Evolutionary conservation across 2,888 invertebrate species (phyloP), one percentile per base, ranked within the genome.

Genomic region (Acrobasis repandana): DNA sequence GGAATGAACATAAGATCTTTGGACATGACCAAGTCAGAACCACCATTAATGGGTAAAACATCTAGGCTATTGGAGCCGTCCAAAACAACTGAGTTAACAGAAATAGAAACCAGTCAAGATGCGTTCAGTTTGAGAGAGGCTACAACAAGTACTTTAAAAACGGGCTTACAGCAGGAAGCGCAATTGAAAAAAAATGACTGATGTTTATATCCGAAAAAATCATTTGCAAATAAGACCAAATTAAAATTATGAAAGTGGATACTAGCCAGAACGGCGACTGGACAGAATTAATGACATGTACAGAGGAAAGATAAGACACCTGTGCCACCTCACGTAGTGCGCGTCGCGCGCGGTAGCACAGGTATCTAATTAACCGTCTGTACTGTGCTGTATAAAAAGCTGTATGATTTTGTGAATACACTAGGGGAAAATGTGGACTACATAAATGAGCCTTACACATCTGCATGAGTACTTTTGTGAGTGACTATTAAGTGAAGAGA

Each of bases 131-230:
- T 54, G 18, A 54, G 20, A 36, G 54, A 54, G 15, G 36, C 36
- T 10, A 15, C 38, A 14, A 38, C 38, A 16, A 54, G 18, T 38
- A 54, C 54, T 14, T 10, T 15, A 16, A 14, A 38, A 4, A 16
- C 33, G 2, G 16, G 16, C 6, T 14, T 4, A 36, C 10, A 16
- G 10, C 1, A 2, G 11, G 10, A 9, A 14, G 16, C 36, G 16
- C 52, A 36, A 6, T 18, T 1, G 11, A 54, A 54, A 38, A 52
- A 52, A 52, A 18, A 43, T 14, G 54, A 43, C 54, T 54, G 54
- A 54, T 18, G 10, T 43, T 10, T 14, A 38, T 43, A 6, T 54
- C 14, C 8, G 43, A 54, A 18, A 18, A 20, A 38, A 9, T 9
- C n/a, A 20, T 28, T 28, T 10, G 15, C 9, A 34, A 34, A 15